Base-by-base conservation (phyloP, 2,888 invertebrate genomes). In the Eupithecia subfuscata region DNA sequence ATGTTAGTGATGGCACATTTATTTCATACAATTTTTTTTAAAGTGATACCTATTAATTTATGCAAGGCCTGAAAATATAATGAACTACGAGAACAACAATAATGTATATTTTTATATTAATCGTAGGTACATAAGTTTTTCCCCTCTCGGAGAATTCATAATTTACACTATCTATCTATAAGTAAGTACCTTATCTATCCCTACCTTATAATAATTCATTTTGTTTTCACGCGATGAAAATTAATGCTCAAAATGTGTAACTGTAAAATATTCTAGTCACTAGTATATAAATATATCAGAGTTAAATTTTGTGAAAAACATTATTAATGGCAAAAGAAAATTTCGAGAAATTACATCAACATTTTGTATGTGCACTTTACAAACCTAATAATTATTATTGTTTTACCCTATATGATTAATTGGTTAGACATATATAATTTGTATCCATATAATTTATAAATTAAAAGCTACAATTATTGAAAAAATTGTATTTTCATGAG, bases 381-480 rank as follows among this genome's bases (percentile, higher is more conserved):
- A 83, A 78, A 82, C 77, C 82, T 81, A 80, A 30, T 73, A 68
- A 69, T 60, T 60, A 60, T 60, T 14, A 52, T 75, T 70, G 73
- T 22, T 77, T 77, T 65, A 81, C 81, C 76, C 77, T 84, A 80
- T 78, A 75, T 71, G 52, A 70, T 69, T 82, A 71, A 77, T 75
- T 60, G 3, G 22, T 60, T 25, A 60, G 11, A 60, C 60, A 60
- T 60, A 82, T 80, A 80, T 74, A 75, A 86, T 88, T 90, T 90
- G 84, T 88, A 89, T 84, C 81, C 22, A 75, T 85, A 85, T 87
- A 79, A 84, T 89, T 90, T 89, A 79, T 74, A 86, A 87, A 89
- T 87, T 83, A 89, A 89, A 88, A 81, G 82, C 85, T 90, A 87
- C 89, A 18, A 89, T 87, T 87, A 88, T 86, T 83, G 73, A 85